Evolutionary conservation across 92 coral and sea anemone genomes (phyloP), one percentile per base, ranked within the genome.

Genomic region (Porites divaricata): DNA sequence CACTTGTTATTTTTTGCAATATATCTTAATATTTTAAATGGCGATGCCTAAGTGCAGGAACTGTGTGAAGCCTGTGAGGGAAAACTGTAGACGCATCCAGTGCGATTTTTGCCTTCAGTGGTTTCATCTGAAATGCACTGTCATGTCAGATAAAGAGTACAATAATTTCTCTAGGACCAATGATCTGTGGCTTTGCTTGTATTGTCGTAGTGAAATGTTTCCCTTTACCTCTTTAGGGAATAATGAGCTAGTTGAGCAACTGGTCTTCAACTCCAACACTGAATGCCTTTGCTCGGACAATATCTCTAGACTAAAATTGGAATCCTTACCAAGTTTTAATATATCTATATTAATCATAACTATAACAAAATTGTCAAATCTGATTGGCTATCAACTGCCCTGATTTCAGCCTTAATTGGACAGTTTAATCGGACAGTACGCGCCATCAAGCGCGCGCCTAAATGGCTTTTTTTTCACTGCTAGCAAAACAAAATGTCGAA

Each of bases 281-380:
- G 90, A 71, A 6, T 80, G 90, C 59, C 86, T 86, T 41, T 86
- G 90, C 69, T 87, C 90, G 26, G 77, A 87, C 21, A 87, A 81
- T n/a, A 87, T 81, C 24, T 35, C 71, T 15, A 58, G 62, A 25
- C 51, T 54, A 20, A 77, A 59, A 20, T 26, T 87, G 51, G 86
- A 80, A 68, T 23, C 64, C 28, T 67, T 80, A 45, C 81, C 86
- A 58, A 26, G 81, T 65, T 87, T 79, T 80, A 70, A 87, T 80
- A 54, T 86, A 67, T 81, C 85, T 70, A 23, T n/a, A n/a, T n/a
- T n/a, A n/a, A n/a, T n/a, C n/a, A n/a, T n/a, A n/a, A n/a, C n/a
- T n/a, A n/a, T n/a, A n/a, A n/a, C n/a, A n/a, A n/a, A n/a, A n/a
- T n/a, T n/a, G n/a, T n/a, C n/a, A n/a, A n/a, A n/a, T n/a, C n/a